Conservation (phyloP, 1,140 invertebrate genomes). For the Bombus impatiens region DNA sequence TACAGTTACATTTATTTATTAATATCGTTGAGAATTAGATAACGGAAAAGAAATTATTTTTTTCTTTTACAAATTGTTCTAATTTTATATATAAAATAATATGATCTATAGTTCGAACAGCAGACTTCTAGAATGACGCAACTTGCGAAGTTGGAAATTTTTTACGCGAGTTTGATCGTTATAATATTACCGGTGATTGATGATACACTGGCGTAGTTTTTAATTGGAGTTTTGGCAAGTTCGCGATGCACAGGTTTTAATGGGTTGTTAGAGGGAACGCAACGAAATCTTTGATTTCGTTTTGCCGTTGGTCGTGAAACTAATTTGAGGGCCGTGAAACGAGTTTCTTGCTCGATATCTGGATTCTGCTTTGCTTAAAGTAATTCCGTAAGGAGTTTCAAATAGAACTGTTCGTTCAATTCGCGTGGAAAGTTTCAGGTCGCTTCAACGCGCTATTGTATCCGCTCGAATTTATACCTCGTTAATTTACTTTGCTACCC, state of each 20-base stretch:
- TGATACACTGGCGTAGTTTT: not conserved
- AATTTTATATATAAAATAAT: not conserved
- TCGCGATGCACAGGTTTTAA: not conserved
- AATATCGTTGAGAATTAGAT: too few relatives aligned
- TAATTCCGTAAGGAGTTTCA: not conserved
- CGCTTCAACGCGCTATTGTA: not conserved
- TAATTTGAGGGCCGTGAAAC: not conserved
- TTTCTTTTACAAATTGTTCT: not conserved
- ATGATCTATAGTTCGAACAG: not conserved
- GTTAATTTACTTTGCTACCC: not conserved
- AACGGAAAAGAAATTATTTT: too few relatives aligned
- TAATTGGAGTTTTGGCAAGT: slow-evolving; percentile 10
- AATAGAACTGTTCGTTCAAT: slow-evolving; percentile 1
- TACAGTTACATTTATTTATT: too few relatives aligned
- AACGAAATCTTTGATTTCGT: slow-evolving; percentile 2
- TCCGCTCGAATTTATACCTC: not conserved
- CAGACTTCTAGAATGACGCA: not conserved
- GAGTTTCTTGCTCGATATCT: not conserved
- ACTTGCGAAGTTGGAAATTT: not conserved
- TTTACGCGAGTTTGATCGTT: not conserved
- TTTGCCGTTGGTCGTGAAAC: not conserved
- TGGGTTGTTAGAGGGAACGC: not conserved
- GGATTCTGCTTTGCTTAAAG: not conserved
- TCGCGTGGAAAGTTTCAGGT: not conserved
- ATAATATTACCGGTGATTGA: not conserved